These are phyloP conservation scores for Apis laboriosa DNA, from an alignment of 1,140 invertebrate species.

Conservation along the genomic window DNA sequence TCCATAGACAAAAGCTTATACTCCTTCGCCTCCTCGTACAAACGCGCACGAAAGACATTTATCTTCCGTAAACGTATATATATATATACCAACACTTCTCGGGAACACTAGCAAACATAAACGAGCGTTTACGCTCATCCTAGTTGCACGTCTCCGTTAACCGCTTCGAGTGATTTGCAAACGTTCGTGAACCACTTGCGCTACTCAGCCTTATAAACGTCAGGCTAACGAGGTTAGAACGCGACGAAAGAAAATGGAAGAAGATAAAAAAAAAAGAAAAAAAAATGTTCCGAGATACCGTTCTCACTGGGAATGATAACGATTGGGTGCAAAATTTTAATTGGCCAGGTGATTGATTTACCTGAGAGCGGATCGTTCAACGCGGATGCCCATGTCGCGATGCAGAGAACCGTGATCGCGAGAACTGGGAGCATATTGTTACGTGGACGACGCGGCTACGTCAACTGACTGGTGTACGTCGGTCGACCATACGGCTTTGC, in stretches of 20 bases:
- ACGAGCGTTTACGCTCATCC: neutral
- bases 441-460: conserved; percentile 76
- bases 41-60: neutral
- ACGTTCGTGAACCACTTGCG: neutral
- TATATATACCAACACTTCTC: neutral
- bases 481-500: conserved; percentile 59
- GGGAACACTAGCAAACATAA: neutral
- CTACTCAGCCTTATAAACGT: neutral
- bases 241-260: neutral
- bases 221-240: neutral
- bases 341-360: conserved; percentile 61
- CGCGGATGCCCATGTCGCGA: conserved; percentile 74
- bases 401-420: conserved; percentile 72
- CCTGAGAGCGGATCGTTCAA: conserved; percentile 76
- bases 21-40: neutral
- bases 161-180: neutral
- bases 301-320: neutral
- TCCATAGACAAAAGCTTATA: neutral
- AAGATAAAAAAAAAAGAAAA: too few relatives aligned
- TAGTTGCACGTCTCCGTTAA: neutral
- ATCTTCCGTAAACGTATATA: too few relatives aligned
- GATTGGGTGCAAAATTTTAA: neutral
- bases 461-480: conserved; percentile 74
- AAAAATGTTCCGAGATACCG: too few relatives aligned
- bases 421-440: conserved; percentile 74